phyloP scores from a whole-genome alignment of 2,113 vertebrate species.

The Rhegmatorhina hoffmannsi region DNA sequence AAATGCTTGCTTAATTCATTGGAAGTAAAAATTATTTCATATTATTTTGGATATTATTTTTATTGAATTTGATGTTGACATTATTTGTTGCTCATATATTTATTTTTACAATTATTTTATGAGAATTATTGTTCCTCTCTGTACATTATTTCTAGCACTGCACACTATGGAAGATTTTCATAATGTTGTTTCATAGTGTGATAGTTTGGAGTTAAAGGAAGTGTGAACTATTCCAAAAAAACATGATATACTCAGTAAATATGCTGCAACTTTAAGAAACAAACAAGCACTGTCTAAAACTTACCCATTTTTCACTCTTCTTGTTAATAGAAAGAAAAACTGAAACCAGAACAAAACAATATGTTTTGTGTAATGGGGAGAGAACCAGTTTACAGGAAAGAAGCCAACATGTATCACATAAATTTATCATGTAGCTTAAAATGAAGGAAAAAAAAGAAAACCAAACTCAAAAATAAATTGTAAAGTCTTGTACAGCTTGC shows the following conservation, averaged over 20 bases:
- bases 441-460: not conserved
- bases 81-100: not conserved
- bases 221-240: not conserved
- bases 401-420: not conserved
- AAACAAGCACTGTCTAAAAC: not conserved
- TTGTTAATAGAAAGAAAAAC: not conserved
- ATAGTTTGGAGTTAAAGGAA: not conserved
- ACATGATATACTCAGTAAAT: not conserved
- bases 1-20: not conserved
- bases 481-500: not conserved
- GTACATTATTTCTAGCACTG: not conserved
- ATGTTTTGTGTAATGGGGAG: not conserved
- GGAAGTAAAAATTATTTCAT: not conserved
- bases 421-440: not conserved
- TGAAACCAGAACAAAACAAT: not conserved
- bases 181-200: not conserved
- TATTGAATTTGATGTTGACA: not conserved
- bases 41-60: not conserved
- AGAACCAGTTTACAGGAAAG: not conserved
- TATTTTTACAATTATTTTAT: not conserved
- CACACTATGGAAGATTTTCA: not conserved
- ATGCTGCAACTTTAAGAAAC: not conserved
- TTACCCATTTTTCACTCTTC: not conserved
- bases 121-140: not conserved
- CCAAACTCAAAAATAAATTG: not conserved